Base-by-base conservation (phyloP, 2,113 vertebrate species). In the Halcyon senegalensis region DNA sequence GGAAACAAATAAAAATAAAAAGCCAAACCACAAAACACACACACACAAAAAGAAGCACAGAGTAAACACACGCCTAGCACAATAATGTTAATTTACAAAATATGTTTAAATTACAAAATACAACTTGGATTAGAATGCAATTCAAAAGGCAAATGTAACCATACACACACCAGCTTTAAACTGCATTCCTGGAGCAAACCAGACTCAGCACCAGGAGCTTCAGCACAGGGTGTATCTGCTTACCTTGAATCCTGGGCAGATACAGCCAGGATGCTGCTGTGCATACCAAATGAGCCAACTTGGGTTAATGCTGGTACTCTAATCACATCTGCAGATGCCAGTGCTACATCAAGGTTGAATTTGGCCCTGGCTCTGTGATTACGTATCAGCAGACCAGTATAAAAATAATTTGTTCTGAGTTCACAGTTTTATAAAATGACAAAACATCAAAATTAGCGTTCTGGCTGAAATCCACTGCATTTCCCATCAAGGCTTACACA, bases 401-500 rank as follows among this genome's bases (percentile, higher is more conserved):
- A 94, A 95, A 97, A 96, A 93, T 96, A 80, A 96, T 90, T 96
- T 96, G 70, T 84, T 93, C 93, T 56, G 82, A 94, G 93, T 95
- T 96, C 79, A 87, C 63, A 84, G 92, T 86, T 95, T 96, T 84
- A 89, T 76, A 84, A 97, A 96, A 96, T 70, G 91, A 96, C 92
- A 97, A 94, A 94, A 81, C 50, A 84, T 85, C 93, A 96, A 91
- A 93, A 97, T 98, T 97, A 97, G 90, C 96, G 97, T 92, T 96
- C n/a, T 98, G 98, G 97, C 94, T 43, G n/a, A 95, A 94, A 97
- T 95, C 97, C 97, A 98, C 33, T 58, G 87, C 87, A 82, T 96
- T 98, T 98, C 97, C 96, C 96, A 98, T 98, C 94, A 98, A 98
- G 82, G 87, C 92, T 96, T 93, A 97, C 93, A 94, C 95, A 96